These are phyloP conservation scores for Pachypanchax playfairii DNA, from an alignment of 2,113 vertebrate genomes.

Conservation along the genomic window DNA sequence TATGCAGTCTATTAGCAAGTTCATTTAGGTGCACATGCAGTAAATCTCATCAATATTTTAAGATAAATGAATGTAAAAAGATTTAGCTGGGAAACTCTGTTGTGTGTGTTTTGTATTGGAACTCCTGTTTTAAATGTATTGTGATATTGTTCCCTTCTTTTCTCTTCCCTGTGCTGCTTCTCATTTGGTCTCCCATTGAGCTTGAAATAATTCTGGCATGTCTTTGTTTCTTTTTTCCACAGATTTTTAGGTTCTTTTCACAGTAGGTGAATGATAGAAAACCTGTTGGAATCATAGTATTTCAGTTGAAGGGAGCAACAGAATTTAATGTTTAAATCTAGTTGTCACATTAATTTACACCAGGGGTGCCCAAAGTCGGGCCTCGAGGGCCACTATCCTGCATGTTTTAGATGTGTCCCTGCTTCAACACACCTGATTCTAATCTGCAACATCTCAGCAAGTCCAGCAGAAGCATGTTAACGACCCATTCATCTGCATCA, in stretches of 20 bases:
- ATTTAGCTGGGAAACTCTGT: slow-evolving; percentile 18
- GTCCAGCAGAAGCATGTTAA: no score
- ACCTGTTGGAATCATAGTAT: slow-evolving; percentile 9
- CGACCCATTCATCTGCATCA: no score
- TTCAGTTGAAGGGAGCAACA: not conserved
- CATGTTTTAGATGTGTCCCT: no score
- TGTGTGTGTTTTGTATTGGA: not conserved
- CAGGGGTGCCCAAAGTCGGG: no score
- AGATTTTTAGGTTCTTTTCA: not conserved
- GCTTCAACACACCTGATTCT: no score
- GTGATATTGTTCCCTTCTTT: not conserved
- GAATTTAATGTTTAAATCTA: not conserved
- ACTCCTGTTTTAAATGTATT: not conserved
- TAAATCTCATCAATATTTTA: slow-evolving; percentile 36
- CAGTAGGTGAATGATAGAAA: slow-evolving; percentile 4
- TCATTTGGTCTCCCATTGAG: not conserved
- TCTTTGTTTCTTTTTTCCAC: not conserved
- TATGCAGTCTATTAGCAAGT: slow-evolving; percentile 16
- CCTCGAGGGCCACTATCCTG: no score
- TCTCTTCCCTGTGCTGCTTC: not conserved
- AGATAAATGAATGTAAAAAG: slow-evolving; percentile 3
- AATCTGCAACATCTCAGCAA: no score
- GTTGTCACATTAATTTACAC: no score
- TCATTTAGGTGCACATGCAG: not conserved
- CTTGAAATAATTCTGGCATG: not conserved